Evolutionary conservation across 2,797 vertebrate species (phyloP), one percentile per base, ranked within the genome.

Genomic region (Rallus crepitans): DNA sequence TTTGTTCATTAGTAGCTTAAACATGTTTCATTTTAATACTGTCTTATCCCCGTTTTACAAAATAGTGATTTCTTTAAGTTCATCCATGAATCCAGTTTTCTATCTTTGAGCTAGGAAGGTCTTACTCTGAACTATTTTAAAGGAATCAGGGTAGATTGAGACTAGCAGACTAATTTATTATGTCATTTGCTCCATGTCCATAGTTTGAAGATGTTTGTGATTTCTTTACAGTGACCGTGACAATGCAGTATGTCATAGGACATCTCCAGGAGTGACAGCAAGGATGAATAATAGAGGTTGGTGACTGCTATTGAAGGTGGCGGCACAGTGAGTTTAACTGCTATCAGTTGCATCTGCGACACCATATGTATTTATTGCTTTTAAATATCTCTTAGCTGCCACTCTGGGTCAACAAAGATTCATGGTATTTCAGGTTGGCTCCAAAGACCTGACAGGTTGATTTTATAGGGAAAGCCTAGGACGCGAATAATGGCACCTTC

Each of bases 331-430:
- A 55, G 47, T 61, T 69, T 56, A 61, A 2, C 28, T 18, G 35
- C 20, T 12, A 20, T 11, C 30, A 4, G 33, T 9, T 69, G 18
- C 20, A 23, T 11, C 31, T 80, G 24, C 0, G 0, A 33, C 6
- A 28, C 8, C 0, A 0, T 9, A 33, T 6, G 27, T 69, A 20
- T 33, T 13, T 53, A 18, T 21, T 39, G 20, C 7, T 53, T 87
- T 50, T 31, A 24, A 56, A 56, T 40, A 21, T 17, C 53, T 57
- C 12, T 8, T 30, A 3, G 11, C 45, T 86, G 18, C 9, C 33
- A 35, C 69, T 27, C 7, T 45, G 53, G 28, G 12, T 72, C 31
- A 55, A 17, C 12, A 33, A 73, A 77, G 25, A 35, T 30, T 9
- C 15, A 4, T 18, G 12, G 14, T 15, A 11, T 50, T 82, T 56